Base-by-base conservation (phyloP, 92 coral and sea anemone species). In the Parazoanthus darwini region DNA sequence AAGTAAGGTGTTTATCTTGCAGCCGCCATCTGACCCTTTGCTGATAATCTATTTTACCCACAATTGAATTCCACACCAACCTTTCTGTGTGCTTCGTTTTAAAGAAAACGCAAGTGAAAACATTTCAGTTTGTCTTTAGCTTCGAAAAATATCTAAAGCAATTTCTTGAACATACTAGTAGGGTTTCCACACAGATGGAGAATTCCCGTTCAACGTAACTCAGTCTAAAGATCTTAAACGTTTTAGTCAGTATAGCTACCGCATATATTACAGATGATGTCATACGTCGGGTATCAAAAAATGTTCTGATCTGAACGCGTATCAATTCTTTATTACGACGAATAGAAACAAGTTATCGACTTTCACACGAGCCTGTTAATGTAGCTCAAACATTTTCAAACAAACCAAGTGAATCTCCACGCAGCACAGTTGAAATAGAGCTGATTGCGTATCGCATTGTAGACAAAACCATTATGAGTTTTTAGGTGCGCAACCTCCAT, bases 1-100 rank as follows among this genome's bases (percentile, higher is more conserved):
- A 82, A 66, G 54, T 82, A 39, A 82, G 86, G 86, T 82, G 86
- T 70, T 82, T 82, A 82, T 82, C 86, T 43, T 35, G 29, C 74
- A 33, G 25, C 37, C 58, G 86, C 76, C 44, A 82, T 82, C 76
- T 82, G 86, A 82, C 86, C 86, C 76, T 82, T 22, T 44, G n/a
- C 77, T 66, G 76, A 82, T 82, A 82, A 82, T 82, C 86, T 67
- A 8, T 66, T 66, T 66, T 42, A 33, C 77, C 51, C 74, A 82
- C 86, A 66, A 70, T 39, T 50, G 16, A 82, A 66, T 66, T 42
- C 77, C 56, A 65, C 25, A 82, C 48, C 29, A 51, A 16, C 29
- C n/a, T 10, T 50, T 1, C 13, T 36, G 36, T 76, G 22, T 22
- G 13, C 48, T 18, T 38, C 48, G 22, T 39, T 20, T 76, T 76